Base-by-base conservation (phyloP, 2,797 vertebrate species). In the Thamnophis elegans region DNA sequence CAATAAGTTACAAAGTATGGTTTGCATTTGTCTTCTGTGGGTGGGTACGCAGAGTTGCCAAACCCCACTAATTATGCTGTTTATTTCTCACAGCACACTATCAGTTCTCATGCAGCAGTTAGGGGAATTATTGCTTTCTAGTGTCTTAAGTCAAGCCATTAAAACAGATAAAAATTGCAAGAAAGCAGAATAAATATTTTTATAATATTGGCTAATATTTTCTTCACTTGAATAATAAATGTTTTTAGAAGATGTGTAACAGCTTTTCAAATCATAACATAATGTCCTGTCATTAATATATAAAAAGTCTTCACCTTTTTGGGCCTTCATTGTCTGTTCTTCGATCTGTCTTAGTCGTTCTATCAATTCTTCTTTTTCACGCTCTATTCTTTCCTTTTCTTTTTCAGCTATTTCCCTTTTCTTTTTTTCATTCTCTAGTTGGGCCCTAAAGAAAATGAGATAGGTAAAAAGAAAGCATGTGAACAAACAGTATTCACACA, bases 341-440 rank as follows among this genome's bases (percentile, higher is more conserved):
- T 99, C 99, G 62, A 99, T 99, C 97, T 98, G 98, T 90, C 97
- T 97, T 92, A 99, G 98, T 32, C 98, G 98, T 96, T 99, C 98
- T 97, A 99, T 98, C 93, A 99, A 97, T 96, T 99, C 99, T n/a
- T 99, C 99, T 93, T 99, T 99, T 97, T 99, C 99, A 28, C 98
- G 98, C 94, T 99, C 99, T 98, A 99, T 99, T 97, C 98, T 98
- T 94, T 99, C 99, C 96, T 99, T 99, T 96, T 99, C 99, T 62
- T 99, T 99, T 97, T 99, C 99, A 25, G 99, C 99, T 85, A 98
- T 97, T 96, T 99, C 99, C 73, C 99, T 98, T 96, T 99, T 99
- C 97, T 99, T 99, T 97, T 99, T 99, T 97, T 99, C 99, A 91
- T 98, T 99, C 97, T 99, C 99, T 96, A 99, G 97, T 90, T 99